A percentile compares a stretch with the other conserved stretches of the same genome.
Conservation (phyloP, 2,888 invertebrate species). For the Thereva nobilitata region DNA sequence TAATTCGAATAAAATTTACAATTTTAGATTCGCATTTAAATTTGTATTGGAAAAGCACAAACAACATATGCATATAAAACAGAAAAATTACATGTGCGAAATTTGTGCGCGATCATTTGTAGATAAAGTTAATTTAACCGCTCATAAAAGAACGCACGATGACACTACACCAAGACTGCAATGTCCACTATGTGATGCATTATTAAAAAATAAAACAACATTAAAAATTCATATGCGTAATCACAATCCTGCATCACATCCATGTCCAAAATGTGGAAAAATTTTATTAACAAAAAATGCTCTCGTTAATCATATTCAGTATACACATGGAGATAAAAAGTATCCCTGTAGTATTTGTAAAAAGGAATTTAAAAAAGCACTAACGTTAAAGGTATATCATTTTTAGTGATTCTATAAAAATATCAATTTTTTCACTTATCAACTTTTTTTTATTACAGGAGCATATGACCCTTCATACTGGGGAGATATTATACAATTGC, state of each 20-base stretch:
- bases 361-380: slow-evolving; percentile 45
- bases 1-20: not conserved
- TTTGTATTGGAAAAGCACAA: slow-evolving; percentile 38
- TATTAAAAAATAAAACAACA: slow-evolving; percentile 45
- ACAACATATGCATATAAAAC: slow-evolving; percentile 28
- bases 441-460: slow-evolving; percentile 40
- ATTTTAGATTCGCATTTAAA: slow-evolving; percentile 32
- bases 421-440: not conserved
- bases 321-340: slow-evolving; percentile 44
- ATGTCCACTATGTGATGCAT: slow-evolving; percentile 43
- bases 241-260: slow-evolving; percentile 42
- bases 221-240: slow-evolving; percentile 43
- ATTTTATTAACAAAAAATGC: slow-evolving; percentile 43
- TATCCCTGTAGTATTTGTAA: slow-evolving; percentile 44
- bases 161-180: slow-evolving; percentile 42
- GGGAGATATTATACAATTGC: slow-evolving; percentile 45
- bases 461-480: slow-evolving; percentile 45
- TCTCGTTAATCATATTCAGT: slow-evolving; percentile 44
- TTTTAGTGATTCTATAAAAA: not conserved
- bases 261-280: slow-evolving; percentile 45
- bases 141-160: slow-evolving; percentile 43
- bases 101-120: slow-evolving; percentile 44
- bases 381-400: slow-evolving; percentile 38
- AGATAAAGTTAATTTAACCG: slow-evolving; percentile 43
- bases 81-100: slow-evolving; percentile 43